Conservation (phyloP, 2,888 invertebrate species). For the Brachyopa scutellaris region DNA sequence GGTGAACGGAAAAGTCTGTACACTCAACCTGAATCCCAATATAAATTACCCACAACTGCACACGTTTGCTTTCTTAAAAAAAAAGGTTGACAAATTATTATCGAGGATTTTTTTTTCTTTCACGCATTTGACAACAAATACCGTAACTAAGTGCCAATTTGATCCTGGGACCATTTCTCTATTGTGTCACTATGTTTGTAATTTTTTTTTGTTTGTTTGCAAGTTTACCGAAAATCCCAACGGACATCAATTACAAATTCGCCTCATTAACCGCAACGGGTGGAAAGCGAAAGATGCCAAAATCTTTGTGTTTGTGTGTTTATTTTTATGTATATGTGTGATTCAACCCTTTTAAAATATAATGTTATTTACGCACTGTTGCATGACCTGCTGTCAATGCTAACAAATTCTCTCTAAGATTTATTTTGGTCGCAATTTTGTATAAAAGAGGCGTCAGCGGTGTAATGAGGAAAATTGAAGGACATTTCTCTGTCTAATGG, state of each 20-base stretch:
- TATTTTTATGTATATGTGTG: background rate
- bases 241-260: conserved; percentile 62
- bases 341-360: background rate
- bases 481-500: conserved; percentile 15
- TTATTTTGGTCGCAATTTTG: conserved; percentile 30
- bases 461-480: conserved; percentile 4
- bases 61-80: too few relatives aligned
- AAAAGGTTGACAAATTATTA: conserved; percentile 4
- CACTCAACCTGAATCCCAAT: too few relatives aligned
- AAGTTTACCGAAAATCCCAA: conserved; percentile 45
- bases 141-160: conserved; percentile 33
- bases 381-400: conserved; percentile 23
- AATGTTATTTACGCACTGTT: conserved; percentile 41
- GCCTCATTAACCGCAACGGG: conserved; percentile 48
- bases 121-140: conserved; percentile 1
- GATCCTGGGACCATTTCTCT: conserved; percentile 12
- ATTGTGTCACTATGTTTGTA: conserved; percentile 8
- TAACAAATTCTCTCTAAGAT: conserved; percentile 21
- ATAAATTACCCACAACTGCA: too few relatives aligned
- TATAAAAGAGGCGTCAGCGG: background rate
- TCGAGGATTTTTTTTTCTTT: background rate
- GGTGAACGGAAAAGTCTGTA: too few relatives aligned
- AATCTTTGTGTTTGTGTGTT: background rate
- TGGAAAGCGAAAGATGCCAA: conserved; percentile 3
- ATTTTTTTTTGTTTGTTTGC: conserved; percentile 14